Conservation (phyloP, 1,140 invertebrate genomes). For the Pseudomyrmex dendroicus region DNA sequence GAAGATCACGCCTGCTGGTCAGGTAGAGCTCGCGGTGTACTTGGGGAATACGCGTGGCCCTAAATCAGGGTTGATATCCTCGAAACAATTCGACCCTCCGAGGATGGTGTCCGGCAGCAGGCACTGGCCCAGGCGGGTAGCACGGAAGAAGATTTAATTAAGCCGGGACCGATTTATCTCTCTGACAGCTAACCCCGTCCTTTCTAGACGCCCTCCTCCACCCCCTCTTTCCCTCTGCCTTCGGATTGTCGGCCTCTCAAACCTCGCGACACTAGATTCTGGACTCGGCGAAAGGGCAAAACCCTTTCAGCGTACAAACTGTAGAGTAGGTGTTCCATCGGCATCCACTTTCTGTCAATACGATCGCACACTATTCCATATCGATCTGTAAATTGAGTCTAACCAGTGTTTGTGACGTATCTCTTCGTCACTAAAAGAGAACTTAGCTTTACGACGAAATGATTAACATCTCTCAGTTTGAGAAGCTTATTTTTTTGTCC, state of each 20-base stretch:
- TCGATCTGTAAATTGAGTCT: neutral
- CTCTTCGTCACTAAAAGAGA: neutral
- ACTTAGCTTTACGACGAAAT: neutral
- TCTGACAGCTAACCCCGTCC: slow-evolving; percentile 83
- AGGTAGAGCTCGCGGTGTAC: slow-evolving; percentile 78
- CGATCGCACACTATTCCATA: neutral
- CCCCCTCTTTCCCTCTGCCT: slow-evolving; percentile 68
- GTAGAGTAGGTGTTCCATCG: slow-evolving; percentile 51
- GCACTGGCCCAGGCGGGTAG: slow-evolving; percentile 72
- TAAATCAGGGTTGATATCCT: slow-evolving; percentile 85
- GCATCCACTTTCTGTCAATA: slow-evolving; percentile 61
- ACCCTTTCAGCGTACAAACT: slow-evolving; percentile 62
- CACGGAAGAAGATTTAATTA: slow-evolving; percentile 86
- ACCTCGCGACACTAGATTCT: slow-evolving; percentile 78
- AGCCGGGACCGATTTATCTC: slow-evolving; percentile 85
- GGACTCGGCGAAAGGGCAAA: slow-evolving; percentile 63
- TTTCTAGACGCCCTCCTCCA: slow-evolving; percentile 65
- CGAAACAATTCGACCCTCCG: slow-evolving; percentile 84
- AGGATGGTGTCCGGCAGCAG: slow-evolving; percentile 74
- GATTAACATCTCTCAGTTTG: neutral
- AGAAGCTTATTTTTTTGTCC: neutral
- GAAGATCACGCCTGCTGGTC: slow-evolving; percentile 75
- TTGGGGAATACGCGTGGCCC: slow-evolving; percentile 75
- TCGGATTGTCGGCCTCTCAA: slow-evolving; percentile 78
- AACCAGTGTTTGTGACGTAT: neutral